Base-by-base conservation (phyloP, 2,797 vertebrate species). In the Naso thynnoides region DNA sequence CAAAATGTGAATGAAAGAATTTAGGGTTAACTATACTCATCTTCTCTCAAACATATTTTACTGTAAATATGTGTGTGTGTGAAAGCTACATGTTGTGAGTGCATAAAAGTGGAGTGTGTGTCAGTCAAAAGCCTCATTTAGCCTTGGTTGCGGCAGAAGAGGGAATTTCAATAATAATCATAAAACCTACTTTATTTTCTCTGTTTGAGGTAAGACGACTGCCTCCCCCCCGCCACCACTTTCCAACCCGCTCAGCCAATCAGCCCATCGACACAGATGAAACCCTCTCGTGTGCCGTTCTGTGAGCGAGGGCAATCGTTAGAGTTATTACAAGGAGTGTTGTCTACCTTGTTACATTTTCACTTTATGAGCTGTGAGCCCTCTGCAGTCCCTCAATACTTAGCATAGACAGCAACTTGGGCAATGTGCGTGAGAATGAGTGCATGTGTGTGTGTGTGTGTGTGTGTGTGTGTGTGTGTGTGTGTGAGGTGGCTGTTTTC, bases 281-380 rank as follows among this genome's bases (percentile, higher is more conserved):
- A 55, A 76, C 31, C 70, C 83, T 88, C 89, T 33, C 0, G 81
- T 78, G 90, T 85, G 80, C 73, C 48, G 76, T 86, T 88, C 56
- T 76, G 64, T 16, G 48, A 81, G 83, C 81, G 44, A 19, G 45
- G 70, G 71, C 24, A 42, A 76, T 85, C 62, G 73, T 78, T 73
- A 81, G 79, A 89, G 86, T 91, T 91, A 92, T 92, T 91, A 87
- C 88, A 82, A 71, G 61, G 73, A 85, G 73, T 76, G 76, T 82
- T 91, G 81, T 89, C 90, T 90, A 87, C 87, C 89, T 92, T 90
- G 91, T 90, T 90, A 91, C 86, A 86, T 84, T 89, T 87, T 81
- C 88, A 77, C 83, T 92, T 91, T 91, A 91, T 91, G 91, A 92
- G 91, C 88, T 76, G 55, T 58, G 86, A 79, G 89, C 78, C 68